phyloP scores from a whole-genome alignment of 2,888 invertebrate genomes.

The Cetonia aurata region DNA sequence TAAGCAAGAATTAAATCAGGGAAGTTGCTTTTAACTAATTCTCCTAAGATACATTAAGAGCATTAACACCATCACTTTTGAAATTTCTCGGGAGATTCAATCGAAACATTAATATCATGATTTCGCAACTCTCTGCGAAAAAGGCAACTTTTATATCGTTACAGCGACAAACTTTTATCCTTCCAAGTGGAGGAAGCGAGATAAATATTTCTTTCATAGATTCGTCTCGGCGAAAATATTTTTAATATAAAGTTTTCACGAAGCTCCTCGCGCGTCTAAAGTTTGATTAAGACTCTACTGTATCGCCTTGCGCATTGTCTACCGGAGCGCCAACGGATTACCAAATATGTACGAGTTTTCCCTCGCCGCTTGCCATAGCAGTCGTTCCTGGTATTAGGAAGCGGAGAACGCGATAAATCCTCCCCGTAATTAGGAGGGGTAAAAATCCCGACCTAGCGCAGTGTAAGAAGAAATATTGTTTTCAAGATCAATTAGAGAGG shows the following conservation, averaged over 20 bases:
- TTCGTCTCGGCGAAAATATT: conserved; percentile 32
- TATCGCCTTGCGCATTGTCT: conserved; percentile 14
- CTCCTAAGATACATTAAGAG: too few relatives aligned
- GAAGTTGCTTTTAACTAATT: too few relatives aligned
- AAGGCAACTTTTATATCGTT: conserved; percentile 4
- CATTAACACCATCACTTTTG: too few relatives aligned
- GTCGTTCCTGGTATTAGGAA: too few relatives aligned
- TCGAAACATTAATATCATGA: too few relatives aligned
- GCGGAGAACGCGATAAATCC: conserved; percentile 10
- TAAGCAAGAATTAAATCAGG: too few relatives aligned
- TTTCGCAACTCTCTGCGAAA: too few relatives aligned
- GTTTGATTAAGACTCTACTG: conserved; percentile 30
- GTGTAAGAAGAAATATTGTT: conserved; percentile 27
- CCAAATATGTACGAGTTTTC: conserved; percentile 7
- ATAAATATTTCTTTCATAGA: conserved; percentile 37
- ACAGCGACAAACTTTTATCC: too few relatives aligned
- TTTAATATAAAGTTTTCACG: conserved; percentile 35
- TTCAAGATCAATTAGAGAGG: conserved; percentile 33
- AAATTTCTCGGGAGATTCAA: too few relatives aligned
- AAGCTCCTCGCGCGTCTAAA: conserved; percentile 9
- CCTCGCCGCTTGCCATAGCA: too few relatives aligned
- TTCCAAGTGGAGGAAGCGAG: not conserved
- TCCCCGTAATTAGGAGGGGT: conserved; percentile 5
- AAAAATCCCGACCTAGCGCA: conserved; percentile 9
- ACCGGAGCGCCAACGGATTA: conserved; percentile 9